These are phyloP conservation scores for Silvanus unidentatus DNA, from an alignment of 2,888 invertebrate species.

Conservation along the genomic window DNA sequence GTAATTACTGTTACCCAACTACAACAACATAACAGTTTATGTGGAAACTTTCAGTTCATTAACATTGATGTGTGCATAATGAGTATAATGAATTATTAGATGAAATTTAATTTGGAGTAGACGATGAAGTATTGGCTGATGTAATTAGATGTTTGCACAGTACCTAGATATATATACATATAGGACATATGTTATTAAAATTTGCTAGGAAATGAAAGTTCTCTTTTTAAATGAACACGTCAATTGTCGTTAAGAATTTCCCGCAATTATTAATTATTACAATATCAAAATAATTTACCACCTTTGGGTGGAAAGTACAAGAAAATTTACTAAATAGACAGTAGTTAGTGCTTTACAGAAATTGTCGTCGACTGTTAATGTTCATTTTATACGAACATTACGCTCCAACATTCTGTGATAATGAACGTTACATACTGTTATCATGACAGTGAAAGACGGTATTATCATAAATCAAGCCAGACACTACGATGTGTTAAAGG, in stretches of 20 bases:
- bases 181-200: too few species aligned
- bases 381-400: conserved; percentile 9
- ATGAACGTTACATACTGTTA: conserved; percentile 12
- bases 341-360: background rate
- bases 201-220: too few species aligned
- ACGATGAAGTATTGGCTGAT: conserved; percentile 1
- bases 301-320: too few species aligned
- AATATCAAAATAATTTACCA: too few species aligned
- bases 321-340: too few species aligned
- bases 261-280: too few species aligned
- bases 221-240: too few species aligned
- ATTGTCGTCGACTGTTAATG: conserved; percentile 5
- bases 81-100: conserved; percentile 1
- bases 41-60: conserved; percentile 1
- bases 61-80: conserved; percentile 1
- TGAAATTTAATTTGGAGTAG: conserved; percentile 1
- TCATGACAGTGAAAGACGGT: conserved; percentile 10
- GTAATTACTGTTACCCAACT: too few species aligned
- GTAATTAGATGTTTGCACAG: background rate
- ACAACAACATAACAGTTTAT: background rate
- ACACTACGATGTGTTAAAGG: conserved; percentile 10
- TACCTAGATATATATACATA: too few species aligned
- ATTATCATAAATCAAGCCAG: conserved; percentile 14
- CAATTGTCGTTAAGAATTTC: too few species aligned
- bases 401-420: conserved; percentile 8